Evolutionary conservation across 2,113 vertebrate species (phyloP).

Genomic region (Poeciliopsis retropinna): DNA sequence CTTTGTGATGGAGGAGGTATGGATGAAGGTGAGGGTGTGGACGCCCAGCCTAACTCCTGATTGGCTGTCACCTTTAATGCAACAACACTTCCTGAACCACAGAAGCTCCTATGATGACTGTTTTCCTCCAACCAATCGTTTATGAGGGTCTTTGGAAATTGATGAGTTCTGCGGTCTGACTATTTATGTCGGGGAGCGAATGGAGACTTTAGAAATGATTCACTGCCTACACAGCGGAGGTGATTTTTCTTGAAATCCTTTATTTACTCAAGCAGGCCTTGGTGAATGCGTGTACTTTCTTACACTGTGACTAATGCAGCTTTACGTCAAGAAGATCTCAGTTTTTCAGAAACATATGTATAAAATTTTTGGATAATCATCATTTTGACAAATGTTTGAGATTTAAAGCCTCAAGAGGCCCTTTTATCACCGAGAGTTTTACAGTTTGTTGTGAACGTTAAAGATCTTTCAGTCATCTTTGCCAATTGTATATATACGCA

Average conservation of each 20-base stretch:
- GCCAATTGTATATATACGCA: too few species aligned
- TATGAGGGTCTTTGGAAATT: constrained; percentile 28
- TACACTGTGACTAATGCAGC: constrained; percentile 34
- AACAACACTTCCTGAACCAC: constrained; percentile 32
- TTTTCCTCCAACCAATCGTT: constrained; percentile 33
- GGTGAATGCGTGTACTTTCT: constrained; percentile 11
- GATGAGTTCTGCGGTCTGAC: constrained; percentile 39
- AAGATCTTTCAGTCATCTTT: too few species aligned
- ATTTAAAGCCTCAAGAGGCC: not conserved
- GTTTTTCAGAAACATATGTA: not conserved
- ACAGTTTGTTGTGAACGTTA: too few species aligned
- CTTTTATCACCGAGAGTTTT: too few species aligned
- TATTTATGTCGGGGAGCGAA: constrained; percentile 41
- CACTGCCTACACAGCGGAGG: constrained; percentile 25
- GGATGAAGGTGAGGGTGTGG: constrained; percentile 27
- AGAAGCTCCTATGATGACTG: constrained; percentile 5
- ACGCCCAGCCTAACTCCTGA: constrained; percentile 16
- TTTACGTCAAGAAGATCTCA: constrained; percentile 13
- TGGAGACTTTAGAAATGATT: constrained; percentile 39
- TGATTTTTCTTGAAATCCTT: constrained; percentile 45
- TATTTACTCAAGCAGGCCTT: constrained; percentile 37
- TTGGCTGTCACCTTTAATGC: constrained; percentile 38
- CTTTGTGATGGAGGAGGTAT: constrained; percentile 1
- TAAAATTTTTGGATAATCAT: not conserved
- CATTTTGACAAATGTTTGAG: constrained; percentile 6